Base-by-base conservation (phyloP, 2,797 vertebrate species). In the Pygocentrus nattereri region DNA sequence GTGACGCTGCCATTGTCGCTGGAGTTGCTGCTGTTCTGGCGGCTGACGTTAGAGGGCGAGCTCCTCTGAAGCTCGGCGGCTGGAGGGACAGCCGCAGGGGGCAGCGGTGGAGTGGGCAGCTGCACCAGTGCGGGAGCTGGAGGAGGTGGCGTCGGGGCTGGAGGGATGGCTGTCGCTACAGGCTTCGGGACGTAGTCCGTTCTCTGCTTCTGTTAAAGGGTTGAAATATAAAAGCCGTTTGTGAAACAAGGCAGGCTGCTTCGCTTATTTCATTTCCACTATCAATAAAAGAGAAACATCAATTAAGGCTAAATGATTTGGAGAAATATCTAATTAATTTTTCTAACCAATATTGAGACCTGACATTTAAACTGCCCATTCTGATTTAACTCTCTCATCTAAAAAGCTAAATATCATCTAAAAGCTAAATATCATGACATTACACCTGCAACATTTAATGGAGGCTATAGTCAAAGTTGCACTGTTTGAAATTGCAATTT, bases 131-230 rank as follows among this genome's bases (percentile, higher is more conserved):
- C 0, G 61, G 89, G 56, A 0, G 85, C 94, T 54, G 67, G 94
- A 75, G 84, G 91, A 0, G 89, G 92, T 1, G 93, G 91, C 85
- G 90, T 8, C 79, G 90, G 41, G 86, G 89, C 0, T 50, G 90
- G 76, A 0, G 92, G 93, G 38, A 95, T 91, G 0, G 91, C 87
- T 0, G 92, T 79, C 0, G 92, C 92, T 0, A 80, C 34, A 0
- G 93, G 88, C 59, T 94, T 96, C 10, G 93, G 87, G 1, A 90
- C 74, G 0, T 90, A 91, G 73, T 98, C 96, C 0, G 91, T 90
- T 86, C 93, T 94, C 82, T 99, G 97, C 50, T 98, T 99, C 98
- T 99, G 93, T 5, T 75, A 70, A 38, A 16, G 16, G 38, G 47
- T 12, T 13, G 31, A 71, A 58, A 68, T 2, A 25, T 21, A 65